Evolutionary conservation across 1,140 invertebrate species (phyloP), one percentile per base, ranked within the genome.

Genomic region (Platorchestia sp.): DNA sequence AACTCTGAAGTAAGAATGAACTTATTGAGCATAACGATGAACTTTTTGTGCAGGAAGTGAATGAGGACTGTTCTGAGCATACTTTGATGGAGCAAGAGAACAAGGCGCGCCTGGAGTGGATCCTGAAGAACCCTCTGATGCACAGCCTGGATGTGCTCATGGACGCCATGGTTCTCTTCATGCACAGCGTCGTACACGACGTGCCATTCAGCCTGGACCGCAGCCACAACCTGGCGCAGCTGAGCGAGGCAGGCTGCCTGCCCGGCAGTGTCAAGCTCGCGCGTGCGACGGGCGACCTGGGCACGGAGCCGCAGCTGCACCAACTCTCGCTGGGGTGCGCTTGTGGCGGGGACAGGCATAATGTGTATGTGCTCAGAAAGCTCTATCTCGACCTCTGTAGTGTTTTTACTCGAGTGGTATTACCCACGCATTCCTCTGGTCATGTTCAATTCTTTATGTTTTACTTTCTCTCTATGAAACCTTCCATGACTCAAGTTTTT

Each of bases 401-500:
- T 86, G 97, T 98, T 44, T 99, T 99, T 97, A 98, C 99, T 96
- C 97, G 97, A 96, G 97, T 98, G 87, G 98, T 99, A 95, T 97
- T 99, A 95, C 98, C 98, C 3, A 98, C 98, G 27, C 98, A 98
- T 96, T 98, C 97, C 45, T 98, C 97, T 95, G 98, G 98, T 97
- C 98, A 98, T 95, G 95, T 96, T 59, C 98, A 99, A 97, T 99
- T 98, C 97, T 96, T 98, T 3, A 97, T 98, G 96, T 99, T 99
- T 97, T 98, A 98, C 96, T 97, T 98, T 95, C 98, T 98, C 97
- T 98, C 98, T 96, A 97, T 98, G 95, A 98, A 98, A 97, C 96
- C 97, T n/a, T 97, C 97, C 36, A 97, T 99, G 47, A 97, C 97
- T 27, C 98, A 98, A 97, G 96, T 98, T n/a, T 99, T 98, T 98